A percentile compares a stretch with the other conserved stretches of the same genome.
Conservation (phyloP, 2,113 vertebrate genomes). For the Odocoileus virginianus region DNA sequence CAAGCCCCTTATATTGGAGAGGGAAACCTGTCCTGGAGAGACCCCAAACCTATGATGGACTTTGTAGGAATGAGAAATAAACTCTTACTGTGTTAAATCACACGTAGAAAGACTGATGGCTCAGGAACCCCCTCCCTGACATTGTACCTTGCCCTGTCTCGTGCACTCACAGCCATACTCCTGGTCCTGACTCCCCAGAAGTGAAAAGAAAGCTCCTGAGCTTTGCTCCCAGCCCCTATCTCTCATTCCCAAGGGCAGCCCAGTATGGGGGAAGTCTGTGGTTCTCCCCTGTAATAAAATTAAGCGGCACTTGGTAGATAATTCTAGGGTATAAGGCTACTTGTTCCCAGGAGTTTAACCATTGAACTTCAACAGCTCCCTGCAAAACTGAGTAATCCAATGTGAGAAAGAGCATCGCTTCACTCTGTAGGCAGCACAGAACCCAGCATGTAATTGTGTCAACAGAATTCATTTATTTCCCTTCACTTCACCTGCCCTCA, state of each 20-base stretch:
- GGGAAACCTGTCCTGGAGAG: not conserved
- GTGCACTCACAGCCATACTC: not conserved
- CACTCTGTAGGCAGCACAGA: accelerated
- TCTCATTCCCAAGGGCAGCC: not conserved
- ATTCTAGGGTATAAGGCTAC: not conserved
- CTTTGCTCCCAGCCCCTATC: not conserved
- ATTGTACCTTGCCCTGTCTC: not conserved
- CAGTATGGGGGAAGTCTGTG: not conserved
- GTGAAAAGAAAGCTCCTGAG: not conserved
- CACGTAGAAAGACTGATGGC: not conserved
- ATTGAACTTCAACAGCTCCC: not conserved
- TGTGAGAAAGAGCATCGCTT: not conserved
- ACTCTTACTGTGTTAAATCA: not conserved
- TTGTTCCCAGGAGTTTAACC: not conserved
- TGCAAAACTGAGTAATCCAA: not conserved
- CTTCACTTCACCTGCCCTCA: not conserved
- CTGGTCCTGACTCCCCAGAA: not conserved
- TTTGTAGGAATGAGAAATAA: not conserved
- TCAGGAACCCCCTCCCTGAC: not conserved
- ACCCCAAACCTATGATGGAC: not conserved
- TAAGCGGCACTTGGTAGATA: not conserved
- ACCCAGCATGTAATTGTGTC: too few relatives aligned
- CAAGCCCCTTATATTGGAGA: not conserved
- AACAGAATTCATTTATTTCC: not conserved
- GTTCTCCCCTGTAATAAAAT: not conserved